These are phyloP conservation scores for Caradrina clavipalpis DNA, from an alignment of 2,888 invertebrate species.

Conservation along the genomic window DNA sequence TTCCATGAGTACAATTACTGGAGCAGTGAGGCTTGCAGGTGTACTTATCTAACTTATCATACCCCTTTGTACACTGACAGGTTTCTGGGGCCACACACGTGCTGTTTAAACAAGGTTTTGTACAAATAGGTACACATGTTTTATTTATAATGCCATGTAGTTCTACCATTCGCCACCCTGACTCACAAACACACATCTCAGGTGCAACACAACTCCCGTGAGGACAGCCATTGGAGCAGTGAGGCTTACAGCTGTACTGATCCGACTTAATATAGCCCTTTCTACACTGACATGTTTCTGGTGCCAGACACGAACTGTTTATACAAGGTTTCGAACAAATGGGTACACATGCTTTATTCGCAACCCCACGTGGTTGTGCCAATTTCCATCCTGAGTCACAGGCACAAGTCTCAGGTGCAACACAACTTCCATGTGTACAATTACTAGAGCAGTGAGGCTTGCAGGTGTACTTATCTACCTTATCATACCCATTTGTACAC, in stretches of 20 bases:
- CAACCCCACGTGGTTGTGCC: no score
- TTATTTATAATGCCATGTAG: neutral
- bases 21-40: slow-evolving; percentile 44
- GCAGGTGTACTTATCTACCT: slow-evolving; percentile 17
- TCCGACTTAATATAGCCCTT: slow-evolving; percentile 6
- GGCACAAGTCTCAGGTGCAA: slow-evolving; percentile 33
- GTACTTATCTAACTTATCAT: neutral
- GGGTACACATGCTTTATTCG: slow-evolving; percentile 8
- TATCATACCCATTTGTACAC: slow-evolving; percentile 29
- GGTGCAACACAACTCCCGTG: slow-evolving; percentile 45
- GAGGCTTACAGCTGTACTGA: slow-evolving; percentile 25
- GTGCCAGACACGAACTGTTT: slow-evolving; percentile 6
- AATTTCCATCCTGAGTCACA: slow-evolving; percentile 30
- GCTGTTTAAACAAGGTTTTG: slow-evolving; percentile 16
- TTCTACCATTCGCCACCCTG: slow-evolving; percentile 30
- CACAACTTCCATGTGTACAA: slow-evolving; percentile 37
- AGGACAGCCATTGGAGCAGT: slow-evolving; percentile 33
- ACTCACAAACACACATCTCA: slow-evolving; percentile 38
- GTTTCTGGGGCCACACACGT: slow-evolving; percentile 41
- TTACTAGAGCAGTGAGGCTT: slow-evolving; percentile 32
- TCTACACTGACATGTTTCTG: slow-evolving; percentile 30
- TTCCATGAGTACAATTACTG: slow-evolving; percentile 29
- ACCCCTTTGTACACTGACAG: slow-evolving; percentile 36
- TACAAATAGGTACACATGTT: slow-evolving; percentile 44
- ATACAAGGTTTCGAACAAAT: slow-evolving; percentile 11